phyloP scores from a whole-genome alignment of 2,888 invertebrate species.

The Pseudococcus viburni region DNA sequence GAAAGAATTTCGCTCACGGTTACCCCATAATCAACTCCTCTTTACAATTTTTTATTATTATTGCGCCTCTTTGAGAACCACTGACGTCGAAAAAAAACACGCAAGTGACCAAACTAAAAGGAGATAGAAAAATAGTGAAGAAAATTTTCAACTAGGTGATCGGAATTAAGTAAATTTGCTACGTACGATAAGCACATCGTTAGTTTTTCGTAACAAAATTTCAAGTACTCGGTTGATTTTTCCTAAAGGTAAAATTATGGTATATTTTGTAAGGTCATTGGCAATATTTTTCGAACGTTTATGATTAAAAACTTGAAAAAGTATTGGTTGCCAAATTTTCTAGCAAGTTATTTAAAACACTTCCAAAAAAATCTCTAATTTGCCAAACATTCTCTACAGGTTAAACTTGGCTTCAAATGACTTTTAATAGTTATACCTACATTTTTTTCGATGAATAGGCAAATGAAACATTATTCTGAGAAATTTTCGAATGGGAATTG shows the following conservation, averaged over 20 bases:
- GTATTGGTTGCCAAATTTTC: slow-evolving; percentile 7
- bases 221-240: not conserved
- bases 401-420: not conserved
- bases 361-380: slow-evolving; percentile 10
- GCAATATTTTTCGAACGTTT: slow-evolving; percentile 10
- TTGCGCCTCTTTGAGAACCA: not conserved
- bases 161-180: not conserved
- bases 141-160: not conserved
- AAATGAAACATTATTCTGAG: not conserved
- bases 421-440: not conserved
- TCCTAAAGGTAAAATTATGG: not conserved
- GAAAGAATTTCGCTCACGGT: slow-evolving; percentile 28
- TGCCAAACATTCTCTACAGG: not conserved
- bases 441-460: not conserved
- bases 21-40: not conserved
- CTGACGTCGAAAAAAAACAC: not conserved
- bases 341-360: not conserved
- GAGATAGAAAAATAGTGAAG: not conserved
- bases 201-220: not conserved
- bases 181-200: too few relatives aligned
- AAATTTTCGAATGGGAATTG: not conserved
- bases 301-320: not conserved
- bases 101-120: not conserved
- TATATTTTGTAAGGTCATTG: not conserved
- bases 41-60: not conserved